Evolutionary conservation across 1,140 invertebrate species (phyloP), one percentile per base, ranked within the genome.

Genomic region (Leucophenga varia): DNA sequence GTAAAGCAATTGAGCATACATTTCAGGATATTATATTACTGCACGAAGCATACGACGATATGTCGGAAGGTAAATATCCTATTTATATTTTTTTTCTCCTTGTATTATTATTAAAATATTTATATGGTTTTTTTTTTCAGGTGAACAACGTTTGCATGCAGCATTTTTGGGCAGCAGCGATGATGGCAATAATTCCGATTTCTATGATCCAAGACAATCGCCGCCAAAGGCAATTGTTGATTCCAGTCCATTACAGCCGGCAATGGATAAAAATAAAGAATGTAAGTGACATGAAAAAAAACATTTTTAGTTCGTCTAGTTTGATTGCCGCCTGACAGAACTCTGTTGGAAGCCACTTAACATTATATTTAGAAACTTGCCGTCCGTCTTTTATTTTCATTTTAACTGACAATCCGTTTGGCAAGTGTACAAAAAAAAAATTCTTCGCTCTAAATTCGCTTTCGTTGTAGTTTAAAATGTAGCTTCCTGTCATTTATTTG

Each of bases 261-360:
- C 89, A 65, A 93, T 96, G 86, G 92, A 95, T 76, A 93, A 93
- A 73, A 96, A 97, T 77, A 97, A 96, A 84, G 93, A 97, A 87
- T 96, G 94, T 97, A 78, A 93, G 89, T 86, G 59, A 14, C 1
- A n/a, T 28, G 9, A 14, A 8, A 31, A 43, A 10, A n/a, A 17
- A n/a, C n/a, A n/a, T 19, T 34, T 20, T 17, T n/a, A 16, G 19
- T 9, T 17, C 16, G 18, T 12, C 7, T 37, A 37, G 13, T 19
- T 25, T 25, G 22, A 5, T 25, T 16, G 35, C 35, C 8, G 2
- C 16, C 9, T 3, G 12, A 4, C n/a, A 14, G 6, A 1, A n/a
- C n/a, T n/a, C n/a, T n/a, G n/a, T n/a, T n/a, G n/a, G n/a, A n/a
- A n/a, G n/a, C n/a, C n/a, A n/a, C n/a, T n/a, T n/a, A n/a, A n/a